Percentiles rank a stretch among this genome's conserved stretches.
These are phyloP conservation scores for Delia radicum DNA, from an alignment of 1,140 invertebrate genomes.

Conservation along the genomic window DNA sequence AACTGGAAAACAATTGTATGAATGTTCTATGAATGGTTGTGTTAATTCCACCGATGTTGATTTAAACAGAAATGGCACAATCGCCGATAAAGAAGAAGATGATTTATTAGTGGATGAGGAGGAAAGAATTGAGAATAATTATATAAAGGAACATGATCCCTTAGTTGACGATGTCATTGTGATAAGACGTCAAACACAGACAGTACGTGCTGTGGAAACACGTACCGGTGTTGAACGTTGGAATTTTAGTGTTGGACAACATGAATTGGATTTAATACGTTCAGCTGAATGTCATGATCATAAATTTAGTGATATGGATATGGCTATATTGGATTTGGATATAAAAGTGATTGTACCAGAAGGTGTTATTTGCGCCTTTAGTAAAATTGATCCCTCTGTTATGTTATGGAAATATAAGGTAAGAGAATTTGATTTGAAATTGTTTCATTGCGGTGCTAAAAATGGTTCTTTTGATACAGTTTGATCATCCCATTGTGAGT, in stretches of 20 bases:
- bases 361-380: conserved; percentile 69
- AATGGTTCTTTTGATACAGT: conserved; percentile 57
- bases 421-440: conserved; percentile 18
- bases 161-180: conserved; percentile 70
- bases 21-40: conserved; percentile 76
- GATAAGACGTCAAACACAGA: conserved; percentile 78
- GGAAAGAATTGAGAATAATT: conserved; percentile 30
- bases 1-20: conserved; percentile 76
- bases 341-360: conserved; percentile 72
- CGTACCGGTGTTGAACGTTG: conserved; percentile 83
- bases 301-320: conserved; percentile 47
- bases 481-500: conserved; percentile 79
- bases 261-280: conserved; percentile 70
- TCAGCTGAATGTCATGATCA: conserved; percentile 59
- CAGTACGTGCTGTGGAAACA: conserved; percentile 83
- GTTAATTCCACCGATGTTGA: conserved; percentile 59
- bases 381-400: conserved; percentile 59
- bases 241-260: conserved; percentile 93
- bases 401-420: conserved; percentile 75
- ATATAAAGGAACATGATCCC: conserved; percentile 51
- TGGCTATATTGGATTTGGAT: conserved; percentile 59
- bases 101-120: not conserved
- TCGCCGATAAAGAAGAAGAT: conserved; percentile 24
- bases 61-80: not conserved
- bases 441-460: not conserved